Percentiles rank a stretch among this genome's conserved stretches.
phyloP scores from a whole-genome alignment of 1,140 invertebrate genomes.

The Oryctes rhinoceros region DNA sequence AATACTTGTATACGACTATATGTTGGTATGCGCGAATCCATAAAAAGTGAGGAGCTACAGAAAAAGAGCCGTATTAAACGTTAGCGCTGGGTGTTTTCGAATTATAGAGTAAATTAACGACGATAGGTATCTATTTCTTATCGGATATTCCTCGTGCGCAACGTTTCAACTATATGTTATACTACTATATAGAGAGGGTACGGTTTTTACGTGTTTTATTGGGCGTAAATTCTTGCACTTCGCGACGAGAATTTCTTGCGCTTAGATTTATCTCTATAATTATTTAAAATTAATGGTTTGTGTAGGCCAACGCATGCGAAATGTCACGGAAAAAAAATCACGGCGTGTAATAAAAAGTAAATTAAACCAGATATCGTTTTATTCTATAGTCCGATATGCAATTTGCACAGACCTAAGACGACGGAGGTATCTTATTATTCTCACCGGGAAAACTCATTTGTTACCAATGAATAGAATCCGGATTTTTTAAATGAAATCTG shows the following conservation, averaged over 20 bases:
- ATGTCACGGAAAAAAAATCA: not conserved
- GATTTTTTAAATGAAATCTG: no score
- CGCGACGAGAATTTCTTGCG: constrained; percentile 6
- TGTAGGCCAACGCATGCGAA: not conserved
- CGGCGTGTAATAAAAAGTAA: no score
- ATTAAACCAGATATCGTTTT: no score
- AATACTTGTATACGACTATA: constrained; percentile 3
- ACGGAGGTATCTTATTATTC: no score
- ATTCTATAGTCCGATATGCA: no score
- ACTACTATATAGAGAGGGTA: not conserved
- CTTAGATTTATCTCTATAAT: constrained; percentile 22
- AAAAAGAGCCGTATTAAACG: constrained; percentile 4
- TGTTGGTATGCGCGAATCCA: constrained; percentile 10
- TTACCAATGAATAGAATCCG: no score
- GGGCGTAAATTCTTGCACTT: constrained; percentile 16
- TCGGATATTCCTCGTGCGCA: not conserved
- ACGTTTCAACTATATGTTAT: constrained; percentile 13
- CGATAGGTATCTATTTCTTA: constrained; percentile 30
- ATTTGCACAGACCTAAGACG: no score
- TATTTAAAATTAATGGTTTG: constrained; percentile 31
- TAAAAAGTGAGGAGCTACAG: not conserved
- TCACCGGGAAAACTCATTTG: no score
- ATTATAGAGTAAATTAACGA: constrained; percentile 31
- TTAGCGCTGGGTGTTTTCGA: constrained; percentile 30
- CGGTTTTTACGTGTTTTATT: constrained; percentile 21